Percentiles rank a stretch among this genome's conserved stretches.
phyloP scores from a whole-genome alignment of 2,797 vertebrate species.

The Tolypeutes matacus region DNA sequence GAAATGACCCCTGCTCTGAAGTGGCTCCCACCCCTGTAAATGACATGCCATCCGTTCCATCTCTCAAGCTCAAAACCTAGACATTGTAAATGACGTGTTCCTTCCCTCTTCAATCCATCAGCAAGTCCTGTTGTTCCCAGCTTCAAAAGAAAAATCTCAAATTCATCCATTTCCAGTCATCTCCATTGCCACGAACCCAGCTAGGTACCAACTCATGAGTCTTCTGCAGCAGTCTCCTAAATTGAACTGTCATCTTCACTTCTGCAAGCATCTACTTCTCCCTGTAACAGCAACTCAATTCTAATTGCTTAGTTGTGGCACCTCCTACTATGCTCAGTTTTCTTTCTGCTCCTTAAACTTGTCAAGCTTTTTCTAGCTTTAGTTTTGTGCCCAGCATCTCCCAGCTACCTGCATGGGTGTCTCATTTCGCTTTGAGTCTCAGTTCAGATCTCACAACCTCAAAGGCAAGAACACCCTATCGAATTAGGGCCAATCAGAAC shows the following conservation, averaged over 20 bases:
- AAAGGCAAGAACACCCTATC: background rate
- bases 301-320: background rate
- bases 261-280: background rate
- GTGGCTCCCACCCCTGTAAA: background rate
- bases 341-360: background rate
- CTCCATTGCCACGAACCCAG: background rate
- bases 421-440: background rate
- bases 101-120: background rate
- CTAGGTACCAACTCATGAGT: background rate
- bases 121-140: background rate
- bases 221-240: background rate
- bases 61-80: background rate
- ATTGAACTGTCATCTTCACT: background rate
- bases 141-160: background rate
- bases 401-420: background rate
- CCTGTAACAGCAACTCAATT: background rate
- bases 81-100: background rate
- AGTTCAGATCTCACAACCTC: background rate
- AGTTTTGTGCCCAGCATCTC: background rate
- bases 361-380: background rate
- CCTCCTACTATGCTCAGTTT: background rate
- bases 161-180: background rate
- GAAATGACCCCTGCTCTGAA: accelerated
- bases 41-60: background rate
- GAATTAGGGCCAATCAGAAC: background rate